These are phyloP conservation scores for Piprites chloris DNA, from an alignment of 2,113 vertebrate genomes.

Conservation along the genomic window DNA sequence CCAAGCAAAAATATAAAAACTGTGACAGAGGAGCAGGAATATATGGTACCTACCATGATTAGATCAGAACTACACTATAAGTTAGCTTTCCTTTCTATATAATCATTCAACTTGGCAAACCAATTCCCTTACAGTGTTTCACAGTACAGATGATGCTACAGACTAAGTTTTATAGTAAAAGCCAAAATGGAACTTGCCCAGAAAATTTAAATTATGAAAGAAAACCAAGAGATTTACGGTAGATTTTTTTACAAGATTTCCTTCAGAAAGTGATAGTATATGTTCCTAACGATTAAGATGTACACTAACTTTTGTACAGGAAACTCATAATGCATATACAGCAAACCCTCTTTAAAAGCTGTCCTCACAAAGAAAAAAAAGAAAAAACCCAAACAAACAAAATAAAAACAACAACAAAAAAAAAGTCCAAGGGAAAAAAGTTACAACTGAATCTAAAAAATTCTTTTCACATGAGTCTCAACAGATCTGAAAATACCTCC, in stretches of 20 bases:
- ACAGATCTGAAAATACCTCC: not conserved
- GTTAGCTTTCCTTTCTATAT: not conserved
- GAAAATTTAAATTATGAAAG: not conserved
- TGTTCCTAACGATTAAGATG: not conserved
- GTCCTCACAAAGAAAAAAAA: not conserved
- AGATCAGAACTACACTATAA: not conserved
- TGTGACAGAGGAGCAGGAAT: conserved; percentile 65
- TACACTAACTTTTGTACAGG: not conserved
- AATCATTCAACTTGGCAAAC: not conserved
- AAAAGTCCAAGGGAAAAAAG: not conserved
- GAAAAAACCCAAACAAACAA: not conserved
- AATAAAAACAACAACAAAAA: not conserved
- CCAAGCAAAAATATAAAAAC: conserved; percentile 72
- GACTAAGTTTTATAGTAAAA: not conserved
- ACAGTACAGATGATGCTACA: not conserved
- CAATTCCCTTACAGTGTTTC: not conserved
- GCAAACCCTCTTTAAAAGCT: not conserved
- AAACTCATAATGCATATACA: not conserved
- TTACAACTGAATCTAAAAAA: not conserved
- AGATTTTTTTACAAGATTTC: not conserved
- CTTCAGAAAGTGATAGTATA: not conserved
- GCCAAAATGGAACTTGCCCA: not conserved
- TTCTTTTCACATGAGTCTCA: not conserved
- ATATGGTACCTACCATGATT: conserved; percentile 36
- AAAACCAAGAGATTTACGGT: not conserved